Evolutionary conservation across 1,140 invertebrate species (phyloP).

Genomic region (Drepana arcuata): DNA sequence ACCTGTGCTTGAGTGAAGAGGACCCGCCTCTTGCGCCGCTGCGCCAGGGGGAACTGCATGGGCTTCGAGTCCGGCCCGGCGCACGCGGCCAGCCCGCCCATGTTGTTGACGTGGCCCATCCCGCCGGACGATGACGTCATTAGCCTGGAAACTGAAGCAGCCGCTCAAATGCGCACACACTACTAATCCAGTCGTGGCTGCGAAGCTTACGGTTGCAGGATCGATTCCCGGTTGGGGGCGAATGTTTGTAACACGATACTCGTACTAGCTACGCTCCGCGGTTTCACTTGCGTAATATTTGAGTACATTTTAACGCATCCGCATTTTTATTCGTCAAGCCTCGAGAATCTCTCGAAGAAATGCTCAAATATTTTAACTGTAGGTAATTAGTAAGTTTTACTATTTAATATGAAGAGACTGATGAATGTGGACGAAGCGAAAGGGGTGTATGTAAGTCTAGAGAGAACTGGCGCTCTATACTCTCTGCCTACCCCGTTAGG

Average conservation of each 20-base stretch:
- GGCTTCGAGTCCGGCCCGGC: slow-evolving; percentile 87
- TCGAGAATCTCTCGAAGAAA: too few relatives aligned
- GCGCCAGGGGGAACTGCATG: slow-evolving; percentile 92
- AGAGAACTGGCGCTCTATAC: too few relatives aligned
- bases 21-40: slow-evolving; percentile 94
- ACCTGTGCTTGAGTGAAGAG: slow-evolving; percentile 98
- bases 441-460: too few relatives aligned
- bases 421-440: too few relatives aligned
- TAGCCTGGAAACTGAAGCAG: slow-evolving; percentile 87
- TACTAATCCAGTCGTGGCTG: neutral
- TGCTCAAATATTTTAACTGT: too few relatives aligned
- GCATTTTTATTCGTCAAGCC: too few relatives aligned
- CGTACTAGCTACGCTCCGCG: neutral
- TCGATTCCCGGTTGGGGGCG: neutral
- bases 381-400: too few relatives aligned
- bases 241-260: neutral
- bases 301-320: too few relatives aligned
- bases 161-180: slow-evolving; percentile 35
- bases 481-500: too few relatives aligned
- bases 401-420: too few relatives aligned
- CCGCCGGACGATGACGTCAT: slow-evolving; percentile 86
- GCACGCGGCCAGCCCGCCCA: slow-evolving; percentile 83
- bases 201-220: neutral
- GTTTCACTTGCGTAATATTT: neutral
- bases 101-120: slow-evolving; percentile 91